Base-by-base conservation (phyloP, 2,113 vertebrate genomes). In the Mormyrus iriodes region DNA sequence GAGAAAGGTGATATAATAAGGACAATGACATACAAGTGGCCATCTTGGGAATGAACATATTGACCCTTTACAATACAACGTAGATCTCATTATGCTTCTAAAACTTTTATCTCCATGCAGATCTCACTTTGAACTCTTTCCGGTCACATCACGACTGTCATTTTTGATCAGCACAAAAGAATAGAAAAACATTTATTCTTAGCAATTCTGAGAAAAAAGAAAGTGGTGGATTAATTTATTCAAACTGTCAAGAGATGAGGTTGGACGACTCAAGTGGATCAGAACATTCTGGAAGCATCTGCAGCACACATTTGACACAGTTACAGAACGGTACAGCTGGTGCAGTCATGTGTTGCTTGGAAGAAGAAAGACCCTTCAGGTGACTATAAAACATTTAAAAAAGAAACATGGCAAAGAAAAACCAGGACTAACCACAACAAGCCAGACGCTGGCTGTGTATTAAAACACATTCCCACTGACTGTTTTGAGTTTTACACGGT, bases 201-300 rank as follows among this genome's bases (percentile, higher is more conserved):
- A 84, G 42, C 82, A 44, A 46, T 48, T 84, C 9, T 84, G 42
- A 86, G 51, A 35, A 86, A 53, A 86, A 86, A 17, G 85, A 35
- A 53, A 86, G 51, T n/a, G n/a, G 51, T 53, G 85, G 27, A 52
- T 86, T 86, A 27, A 52, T 86, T 86, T 53, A 86, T 86, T 86
- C 51, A 86, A 86, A 53, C 42, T 86, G 85, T 35, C 73, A 79
- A 19, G 48, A 53, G 85, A 86, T 35, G 27, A 53, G 48, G 85
- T 53, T 31, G 27, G 31, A 53, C 27, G 85, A 51, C 48, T 85
- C 84, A 85, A 44, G 46, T 85, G 84, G 84, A 51, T 51, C 84
- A 85, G 84, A 85, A 85, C 84, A 31, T 49, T 51, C 85, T 86
- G 85, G 85, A 86, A 86, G 48, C 85, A 86, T 86, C 85, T 31